These are phyloP conservation scores for Caenorhabditis zanzibari DNA, from an alignment of 2,888 invertebrate species.

Conservation along the genomic window DNA sequence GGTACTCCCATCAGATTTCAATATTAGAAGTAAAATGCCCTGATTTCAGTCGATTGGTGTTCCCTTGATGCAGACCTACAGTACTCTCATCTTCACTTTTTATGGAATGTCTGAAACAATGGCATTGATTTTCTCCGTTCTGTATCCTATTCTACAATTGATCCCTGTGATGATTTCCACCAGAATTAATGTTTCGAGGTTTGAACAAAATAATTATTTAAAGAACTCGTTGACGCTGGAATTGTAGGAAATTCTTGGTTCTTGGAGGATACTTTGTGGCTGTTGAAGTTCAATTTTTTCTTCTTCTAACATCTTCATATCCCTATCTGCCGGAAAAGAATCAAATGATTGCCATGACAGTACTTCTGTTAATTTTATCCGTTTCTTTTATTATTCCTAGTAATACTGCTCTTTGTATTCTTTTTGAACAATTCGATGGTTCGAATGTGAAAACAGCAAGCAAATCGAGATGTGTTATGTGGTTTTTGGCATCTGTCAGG, in stretches of 20 bases:
- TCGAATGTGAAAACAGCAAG: slow-evolving; percentile 65
- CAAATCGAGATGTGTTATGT: slow-evolving; percentile 72
- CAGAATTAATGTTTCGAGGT: slow-evolving; percentile 46
- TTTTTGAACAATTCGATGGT: slow-evolving; percentile 73
- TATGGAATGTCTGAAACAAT: slow-evolving; percentile 36
- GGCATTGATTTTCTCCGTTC: slow-evolving; percentile 41
- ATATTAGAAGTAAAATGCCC: not conserved
- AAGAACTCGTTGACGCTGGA: not conserved
- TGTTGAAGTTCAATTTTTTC: slow-evolving; percentile 63
- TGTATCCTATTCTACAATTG: slow-evolving; percentile 58
- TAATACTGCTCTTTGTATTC: slow-evolving; percentile 75
- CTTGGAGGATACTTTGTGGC: slow-evolving; percentile 67
- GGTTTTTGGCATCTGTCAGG: slow-evolving; percentile 73
- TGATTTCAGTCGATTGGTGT: slow-evolving; percentile 73
- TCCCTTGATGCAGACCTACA: slow-evolving; percentile 72
- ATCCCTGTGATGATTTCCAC: slow-evolving; percentile 52
- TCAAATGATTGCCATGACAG: slow-evolving; percentile 62
- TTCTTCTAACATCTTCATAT: slow-evolving; percentile 66
- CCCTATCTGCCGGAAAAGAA: slow-evolving; percentile 63
- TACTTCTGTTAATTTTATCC: slow-evolving; percentile 64
- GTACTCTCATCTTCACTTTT: slow-evolving; percentile 50
- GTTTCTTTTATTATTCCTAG: slow-evolving; percentile 71
- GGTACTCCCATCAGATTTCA: slow-evolving; percentile 3
- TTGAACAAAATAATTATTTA: not conserved
- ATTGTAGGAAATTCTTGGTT: slow-evolving; percentile 56